phyloP scores from a whole-genome alignment of 1,140 invertebrate genomes.

The Ylistrum balloti region DNA sequence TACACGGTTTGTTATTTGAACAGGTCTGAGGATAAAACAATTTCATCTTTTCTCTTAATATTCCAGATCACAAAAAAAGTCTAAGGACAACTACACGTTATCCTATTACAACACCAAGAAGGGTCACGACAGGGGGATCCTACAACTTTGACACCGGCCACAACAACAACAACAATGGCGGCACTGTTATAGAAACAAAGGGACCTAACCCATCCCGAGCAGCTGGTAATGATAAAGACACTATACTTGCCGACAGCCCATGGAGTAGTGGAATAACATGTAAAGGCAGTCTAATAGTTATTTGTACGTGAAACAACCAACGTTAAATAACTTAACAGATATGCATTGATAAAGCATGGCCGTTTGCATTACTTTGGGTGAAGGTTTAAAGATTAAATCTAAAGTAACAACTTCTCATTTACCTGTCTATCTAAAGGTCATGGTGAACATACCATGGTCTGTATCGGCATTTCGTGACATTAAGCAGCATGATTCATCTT shows the following conservation, averaged over 20 bases:
- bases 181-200: slow-evolving; percentile 6
- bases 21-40: no score
- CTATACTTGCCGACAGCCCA: slow-evolving; percentile 27
- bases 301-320: slow-evolving; percentile 50
- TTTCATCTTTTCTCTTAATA: no score
- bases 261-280: slow-evolving; percentile 51
- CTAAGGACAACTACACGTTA: background rate
- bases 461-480: no score
- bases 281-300: slow-evolving; percentile 52
- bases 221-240: slow-evolving; percentile 46
- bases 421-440: background rate
- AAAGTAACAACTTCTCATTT: background rate
- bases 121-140: background rate
- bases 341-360: background rate
- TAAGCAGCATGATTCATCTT: no score
- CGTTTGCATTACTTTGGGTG: background rate
- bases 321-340: background rate
- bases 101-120: background rate
- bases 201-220: background rate
- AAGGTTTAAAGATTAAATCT: background rate
- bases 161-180: slow-evolving; percentile 5
- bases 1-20: no score
- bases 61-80: slow-evolving; percentile 45
- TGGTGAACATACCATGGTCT: background rate
- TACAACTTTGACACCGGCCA: background rate